Percentiles rank a stretch among this genome's conserved stretches.
phyloP scores from a whole-genome alignment of 2,113 vertebrate genomes.

The Enhydra lutris region DNA sequence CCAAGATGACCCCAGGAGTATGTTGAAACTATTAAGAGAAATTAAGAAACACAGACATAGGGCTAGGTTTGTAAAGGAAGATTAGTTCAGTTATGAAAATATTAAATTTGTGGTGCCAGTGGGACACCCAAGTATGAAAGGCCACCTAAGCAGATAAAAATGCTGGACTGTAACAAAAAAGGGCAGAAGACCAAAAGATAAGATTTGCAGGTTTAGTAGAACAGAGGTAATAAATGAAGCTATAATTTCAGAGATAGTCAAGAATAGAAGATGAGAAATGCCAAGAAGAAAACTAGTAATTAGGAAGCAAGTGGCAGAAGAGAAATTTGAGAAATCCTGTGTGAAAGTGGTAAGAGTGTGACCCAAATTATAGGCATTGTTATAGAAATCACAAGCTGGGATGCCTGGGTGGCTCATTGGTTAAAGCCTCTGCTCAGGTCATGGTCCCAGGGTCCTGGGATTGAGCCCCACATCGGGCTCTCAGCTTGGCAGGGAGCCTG shows the following conservation, averaged over 20 bases:
- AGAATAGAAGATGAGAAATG: background rate
- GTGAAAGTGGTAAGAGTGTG: background rate
- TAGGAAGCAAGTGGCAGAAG: background rate
- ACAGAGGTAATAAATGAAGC: background rate
- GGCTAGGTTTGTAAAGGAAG: background rate
- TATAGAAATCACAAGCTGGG: background rate
- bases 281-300: background rate
- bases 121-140: background rate
- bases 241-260: background rate
- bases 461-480: no score
- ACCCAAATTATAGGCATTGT: background rate
- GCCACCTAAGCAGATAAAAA: background rate
- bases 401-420: no score
- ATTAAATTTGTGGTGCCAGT: background rate
- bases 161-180: background rate
- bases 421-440: no score
- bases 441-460: no score
- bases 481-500: no score
- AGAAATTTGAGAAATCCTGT: background rate
- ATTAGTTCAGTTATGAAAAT: background rate
- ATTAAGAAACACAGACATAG: background rate
- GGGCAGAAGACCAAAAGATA: background rate
- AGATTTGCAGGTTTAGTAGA: background rate
- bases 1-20: background rate
- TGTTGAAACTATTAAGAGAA: background rate